Conservation (phyloP, 2,888 invertebrate species). For the Eutolmus rufibarbis region DNA sequence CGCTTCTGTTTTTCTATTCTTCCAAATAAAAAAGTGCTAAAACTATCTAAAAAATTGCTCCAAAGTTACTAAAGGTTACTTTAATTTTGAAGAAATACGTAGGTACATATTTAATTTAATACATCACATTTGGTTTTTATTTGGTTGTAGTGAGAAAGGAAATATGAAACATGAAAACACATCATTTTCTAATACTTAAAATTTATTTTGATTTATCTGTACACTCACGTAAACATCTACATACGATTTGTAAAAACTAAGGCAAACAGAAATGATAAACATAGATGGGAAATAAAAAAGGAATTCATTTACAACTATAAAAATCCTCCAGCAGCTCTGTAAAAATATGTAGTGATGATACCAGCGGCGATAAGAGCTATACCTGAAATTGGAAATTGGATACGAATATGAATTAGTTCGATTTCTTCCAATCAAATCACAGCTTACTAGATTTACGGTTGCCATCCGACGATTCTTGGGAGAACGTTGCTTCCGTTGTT, state of each 20-base stretch:
- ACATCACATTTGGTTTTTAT: not conserved
- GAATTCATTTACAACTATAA: slow-evolving; percentile 43
- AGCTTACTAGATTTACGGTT: slow-evolving; percentile 11
- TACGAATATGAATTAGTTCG: not conserved
- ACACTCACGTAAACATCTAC: slow-evolving; percentile 26
- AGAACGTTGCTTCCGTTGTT: slow-evolving; percentile 55
- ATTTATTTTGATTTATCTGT: slow-evolving; percentile 40
- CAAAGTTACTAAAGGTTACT: too few species aligned
- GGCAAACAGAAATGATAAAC: not conserved
- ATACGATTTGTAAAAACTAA: slow-evolving; percentile 5
- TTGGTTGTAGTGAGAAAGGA: not conserved
- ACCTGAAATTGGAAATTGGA: not conserved
- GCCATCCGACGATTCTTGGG: slow-evolving; percentile 38
- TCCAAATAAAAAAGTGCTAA: too few species aligned
- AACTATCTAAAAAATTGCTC: too few species aligned
- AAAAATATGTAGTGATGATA: not conserved
- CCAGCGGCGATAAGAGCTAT: not conserved
- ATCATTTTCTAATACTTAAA: slow-evolving; percentile 9
- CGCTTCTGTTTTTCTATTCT: too few species aligned
- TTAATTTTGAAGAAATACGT: too few species aligned
- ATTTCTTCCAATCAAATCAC: not conserved
- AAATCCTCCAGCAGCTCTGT: slow-evolving; percentile 1
- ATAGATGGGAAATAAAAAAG: not conserved
- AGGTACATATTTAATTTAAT: not conserved
- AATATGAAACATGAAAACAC: not conserved